Evolutionary conservation across 2,797 vertebrate genomes (phyloP), one percentile per base, ranked within the genome.

Genomic region (Delichon dasypus): DNA sequence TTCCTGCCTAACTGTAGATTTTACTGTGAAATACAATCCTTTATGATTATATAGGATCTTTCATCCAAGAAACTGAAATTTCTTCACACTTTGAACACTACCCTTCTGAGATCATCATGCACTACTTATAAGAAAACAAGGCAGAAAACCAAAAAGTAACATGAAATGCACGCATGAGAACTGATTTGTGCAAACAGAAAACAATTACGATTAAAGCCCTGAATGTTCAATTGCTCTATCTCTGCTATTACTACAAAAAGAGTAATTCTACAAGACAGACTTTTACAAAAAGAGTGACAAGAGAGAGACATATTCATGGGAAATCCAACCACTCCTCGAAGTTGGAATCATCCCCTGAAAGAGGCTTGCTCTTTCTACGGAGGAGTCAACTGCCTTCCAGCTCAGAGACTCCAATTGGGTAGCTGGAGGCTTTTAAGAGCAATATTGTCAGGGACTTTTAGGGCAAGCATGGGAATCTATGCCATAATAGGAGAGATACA

Each of bases 151-250:
- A 67, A 85, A 89, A 83, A 47, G 11, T 25, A 64, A 76, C 86
- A 90, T 29, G 23, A 78, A 89, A 93, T 11, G 6, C 23, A 76
- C 72, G 45, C 12, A 68, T 38, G 10, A 38, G n/a, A 91, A 84
- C 60, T 53, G 72, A 75, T 58, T 78, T 81, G 29, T 53, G 58
- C 66, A 81, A 81, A 91, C 36, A 91, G 82, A 71, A 95, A 92
- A 48, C 47, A 11, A 36, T 62, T 78, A 86, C 75, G 73, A 84
- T n/a, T 78, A 78, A 80, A 91, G 55, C 61, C 42, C 64, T 86
- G 44, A 66, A 17, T 88, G 60, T 30, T 58, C 36, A 80, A 66
- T 9, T 66, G 22, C 16, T 62, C 61, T 65, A 15, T 54, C 47
- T 75, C n/a, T 68, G 40, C 29, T 75, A 91, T 93, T 58, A n/a